Percentiles rank a stretch among this genome's conserved stretches.
phyloP scores from a whole-genome alignment of 1,140 invertebrate species.

The Halyomorpha halys region DNA sequence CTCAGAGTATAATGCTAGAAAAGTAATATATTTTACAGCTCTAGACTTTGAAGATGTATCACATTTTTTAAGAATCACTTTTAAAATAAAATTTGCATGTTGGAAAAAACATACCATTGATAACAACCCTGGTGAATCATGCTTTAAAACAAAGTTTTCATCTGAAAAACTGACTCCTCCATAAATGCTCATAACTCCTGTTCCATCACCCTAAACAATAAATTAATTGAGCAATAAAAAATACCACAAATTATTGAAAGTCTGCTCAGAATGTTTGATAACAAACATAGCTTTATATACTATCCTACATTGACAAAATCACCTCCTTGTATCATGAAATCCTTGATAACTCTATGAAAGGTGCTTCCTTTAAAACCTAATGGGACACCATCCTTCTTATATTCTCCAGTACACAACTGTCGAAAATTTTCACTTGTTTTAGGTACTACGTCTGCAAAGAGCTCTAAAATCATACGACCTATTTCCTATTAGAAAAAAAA shows the following conservation, averaged over 20 bases:
- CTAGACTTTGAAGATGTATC: too few species aligned
- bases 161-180: conserved; percentile 87
- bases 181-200: conserved; percentile 95
- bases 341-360: conserved; percentile 98
- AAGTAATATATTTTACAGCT: too few species aligned
- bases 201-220: conserved; percentile 82
- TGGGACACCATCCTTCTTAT: conserved; percentile 81
- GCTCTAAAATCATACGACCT: conserved; percentile 90
- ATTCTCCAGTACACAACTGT: conserved; percentile 96
- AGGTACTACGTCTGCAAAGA: conserved; percentile 93
- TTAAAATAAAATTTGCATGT: too few species aligned
- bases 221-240: background rate
- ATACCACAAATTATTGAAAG: background rate
- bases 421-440: conserved; percentile 98
- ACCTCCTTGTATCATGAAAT: conserved; percentile 98
- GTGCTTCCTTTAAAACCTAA: conserved; percentile 90
- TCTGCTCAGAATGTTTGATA: background rate
- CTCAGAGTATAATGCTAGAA: too few species aligned
- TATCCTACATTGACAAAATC: conserved; percentile 88
- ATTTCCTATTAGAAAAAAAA: conserved; percentile 47
- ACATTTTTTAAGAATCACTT: too few species aligned
- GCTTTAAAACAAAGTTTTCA: conserved; percentile 94
- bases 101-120: conserved; percentile 69
- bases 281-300: conserved; percentile 28
- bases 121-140: conserved; percentile 87